phyloP scores from a whole-genome alignment of 2,113 vertebrate genomes.

The Oreocharis arfaki region DNA sequence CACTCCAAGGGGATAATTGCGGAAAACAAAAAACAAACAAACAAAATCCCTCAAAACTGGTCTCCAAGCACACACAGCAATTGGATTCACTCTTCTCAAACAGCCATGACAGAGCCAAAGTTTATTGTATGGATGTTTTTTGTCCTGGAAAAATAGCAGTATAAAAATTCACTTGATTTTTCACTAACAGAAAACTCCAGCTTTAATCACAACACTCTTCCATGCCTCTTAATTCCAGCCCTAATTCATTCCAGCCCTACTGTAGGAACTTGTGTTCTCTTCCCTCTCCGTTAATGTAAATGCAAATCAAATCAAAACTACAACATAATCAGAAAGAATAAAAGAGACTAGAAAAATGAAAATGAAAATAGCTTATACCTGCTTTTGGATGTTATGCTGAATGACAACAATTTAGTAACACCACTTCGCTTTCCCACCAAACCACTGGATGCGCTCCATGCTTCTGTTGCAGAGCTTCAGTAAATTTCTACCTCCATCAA shows the following conservation, averaged over 20 bases:
- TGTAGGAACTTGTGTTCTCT: background rate
- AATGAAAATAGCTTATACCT: background rate
- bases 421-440: background rate
- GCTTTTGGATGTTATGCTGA: background rate
- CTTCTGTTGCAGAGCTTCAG: background rate
- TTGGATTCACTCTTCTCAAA: constrained; percentile 3
- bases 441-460: background rate
- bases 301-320: background rate
- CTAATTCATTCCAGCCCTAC: background rate
- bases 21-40: background rate
- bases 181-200: background rate
- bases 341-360: background rate
- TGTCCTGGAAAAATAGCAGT: background rate
- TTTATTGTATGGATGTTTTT: background rate
- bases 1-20: background rate
- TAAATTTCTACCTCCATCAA: background rate
- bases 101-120: background rate
- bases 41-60: background rate
- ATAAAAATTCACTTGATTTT: background rate
- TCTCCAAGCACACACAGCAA: background rate
- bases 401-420: background rate
- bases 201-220: background rate
- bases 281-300: background rate
- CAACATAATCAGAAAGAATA: background rate
- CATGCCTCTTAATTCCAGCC: background rate